Conservation (phyloP, 1,140 invertebrate species). For the Drosophila elegans region DNA sequence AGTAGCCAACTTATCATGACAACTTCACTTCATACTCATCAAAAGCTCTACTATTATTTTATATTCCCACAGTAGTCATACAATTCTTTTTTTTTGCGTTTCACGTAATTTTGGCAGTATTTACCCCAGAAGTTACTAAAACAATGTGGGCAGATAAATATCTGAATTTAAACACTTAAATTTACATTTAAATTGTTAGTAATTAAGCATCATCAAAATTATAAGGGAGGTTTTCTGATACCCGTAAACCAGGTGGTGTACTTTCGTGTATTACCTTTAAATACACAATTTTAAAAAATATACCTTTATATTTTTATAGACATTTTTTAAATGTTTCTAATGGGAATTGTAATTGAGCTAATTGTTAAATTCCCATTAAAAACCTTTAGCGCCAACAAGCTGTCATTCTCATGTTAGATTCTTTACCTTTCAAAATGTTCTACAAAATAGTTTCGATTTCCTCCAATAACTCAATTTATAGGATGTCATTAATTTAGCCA, state of each 20-base stretch:
- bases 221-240: neutral
- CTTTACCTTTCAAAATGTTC: conserved; percentile 3
- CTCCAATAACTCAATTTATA: conserved; percentile 16
- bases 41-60: conserved; percentile 14
- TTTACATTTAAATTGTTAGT: neutral
- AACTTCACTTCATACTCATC: conserved; percentile 1
- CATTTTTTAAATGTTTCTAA: no score
- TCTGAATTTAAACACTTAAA: neutral
- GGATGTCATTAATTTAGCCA: neutral
- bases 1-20: conserved; percentile 9
- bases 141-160: neutral
- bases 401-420: neutral
- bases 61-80: conserved; percentile 1
- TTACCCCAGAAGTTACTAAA: neutral
- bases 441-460: neutral
- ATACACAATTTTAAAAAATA: no score
- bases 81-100: neutral
- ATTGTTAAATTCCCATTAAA: no score
- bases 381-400: neutral
- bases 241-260: no score
- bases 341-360: no score
- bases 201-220: neutral
- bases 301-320: no score
- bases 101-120: neutral
- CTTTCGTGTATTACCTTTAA: no score